These are phyloP conservation scores for Castor canadensis DNA, from an alignment of 2,113 vertebrate species.

Conservation along the genomic window DNA sequence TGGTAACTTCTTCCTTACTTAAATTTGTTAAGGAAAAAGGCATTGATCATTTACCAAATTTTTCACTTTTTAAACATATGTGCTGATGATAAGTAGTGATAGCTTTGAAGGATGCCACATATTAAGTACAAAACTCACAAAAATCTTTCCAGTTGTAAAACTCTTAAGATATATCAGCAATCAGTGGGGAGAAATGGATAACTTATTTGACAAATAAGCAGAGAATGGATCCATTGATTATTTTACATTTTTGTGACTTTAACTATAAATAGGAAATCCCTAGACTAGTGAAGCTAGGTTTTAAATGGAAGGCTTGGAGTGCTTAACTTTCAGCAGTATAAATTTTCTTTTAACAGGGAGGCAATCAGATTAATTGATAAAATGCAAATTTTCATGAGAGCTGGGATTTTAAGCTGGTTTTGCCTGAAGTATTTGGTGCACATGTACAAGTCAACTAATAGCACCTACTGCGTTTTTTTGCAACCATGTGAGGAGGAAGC, in stretches of 20 bases:
- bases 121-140: not conserved
- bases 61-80: not conserved
- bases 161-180: not conserved
- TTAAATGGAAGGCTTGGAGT: not conserved
- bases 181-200: not conserved
- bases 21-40: not conserved
- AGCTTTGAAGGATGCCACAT: not conserved
- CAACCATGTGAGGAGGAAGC: not conserved
- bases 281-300: not conserved
- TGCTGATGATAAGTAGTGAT: not conserved
- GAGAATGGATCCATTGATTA: not conserved
- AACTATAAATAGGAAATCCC: not conserved
- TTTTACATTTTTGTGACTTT: not conserved
- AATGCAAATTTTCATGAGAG: not conserved
- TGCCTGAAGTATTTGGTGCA: not conserved
- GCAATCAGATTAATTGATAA: not conserved
- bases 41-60: not conserved
- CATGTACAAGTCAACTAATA: not conserved
- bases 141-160: not conserved
- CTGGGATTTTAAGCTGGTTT: not conserved
- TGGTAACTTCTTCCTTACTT: not conserved
- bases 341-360: constrained; percentile 13
- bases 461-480: not conserved
- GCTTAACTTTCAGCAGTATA: not conserved
- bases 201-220: not conserved